Percentiles rank a stretch among this genome's conserved stretches.
Conservation (phyloP, 2,888 invertebrate species). For the Eupelmus urozonus region DNA sequence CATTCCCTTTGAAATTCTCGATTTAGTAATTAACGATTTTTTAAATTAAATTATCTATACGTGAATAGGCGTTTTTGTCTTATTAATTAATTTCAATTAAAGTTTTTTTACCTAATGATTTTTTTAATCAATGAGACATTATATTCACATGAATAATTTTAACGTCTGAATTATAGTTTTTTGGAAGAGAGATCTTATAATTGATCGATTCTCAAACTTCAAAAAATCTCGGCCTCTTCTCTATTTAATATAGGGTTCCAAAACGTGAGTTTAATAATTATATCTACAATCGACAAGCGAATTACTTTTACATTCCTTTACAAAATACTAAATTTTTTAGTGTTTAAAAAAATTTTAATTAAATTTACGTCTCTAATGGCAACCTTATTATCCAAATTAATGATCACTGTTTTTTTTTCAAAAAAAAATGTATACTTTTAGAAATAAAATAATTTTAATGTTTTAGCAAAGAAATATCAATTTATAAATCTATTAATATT, state of each 20-base stretch:
- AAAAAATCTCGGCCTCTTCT: background rate
- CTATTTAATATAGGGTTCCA: conserved; percentile 9
- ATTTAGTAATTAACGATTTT: too few relatives aligned
- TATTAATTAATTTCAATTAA: background rate
- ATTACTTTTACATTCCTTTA: conserved; percentile 3
- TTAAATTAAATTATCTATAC: background rate
- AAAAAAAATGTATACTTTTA: background rate
- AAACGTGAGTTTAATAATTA: conserved; percentile 17
- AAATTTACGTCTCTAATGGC: conserved; percentile 18
- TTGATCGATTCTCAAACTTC: background rate
- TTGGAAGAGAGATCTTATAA: conserved; percentile 11
- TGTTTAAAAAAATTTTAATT: background rate
- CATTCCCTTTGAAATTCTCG: background rate
- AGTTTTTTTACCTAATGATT: background rate
- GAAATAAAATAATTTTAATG: background rate
- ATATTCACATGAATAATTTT: background rate
- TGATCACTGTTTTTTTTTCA: background rate
- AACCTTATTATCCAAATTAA: too few relatives aligned
- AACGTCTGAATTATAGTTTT: background rate
- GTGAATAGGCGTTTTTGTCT: background rate
- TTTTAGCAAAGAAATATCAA: background rate
- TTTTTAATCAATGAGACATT: background rate
- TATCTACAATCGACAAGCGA: conserved; percentile 31
- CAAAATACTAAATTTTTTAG: background rate
- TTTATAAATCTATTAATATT: conserved; percentile 4